These are phyloP conservation scores for Oncorhynchus kisutch DNA, from an alignment of 2,113 vertebrate species.

Conservation along the genomic window DNA sequence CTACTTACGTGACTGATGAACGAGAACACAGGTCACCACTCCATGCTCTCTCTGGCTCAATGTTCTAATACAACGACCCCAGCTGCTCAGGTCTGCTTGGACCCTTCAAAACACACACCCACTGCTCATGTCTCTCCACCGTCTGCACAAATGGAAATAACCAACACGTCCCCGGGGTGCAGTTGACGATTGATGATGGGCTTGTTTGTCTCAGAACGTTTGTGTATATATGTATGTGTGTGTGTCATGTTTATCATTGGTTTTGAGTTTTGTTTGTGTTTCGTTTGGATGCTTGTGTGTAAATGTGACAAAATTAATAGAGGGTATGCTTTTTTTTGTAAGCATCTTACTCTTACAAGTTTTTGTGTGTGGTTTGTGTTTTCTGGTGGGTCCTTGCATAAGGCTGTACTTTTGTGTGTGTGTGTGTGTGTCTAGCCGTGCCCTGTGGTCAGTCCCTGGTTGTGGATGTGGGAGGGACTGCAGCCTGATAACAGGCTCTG, in stretches of 20 bases:
- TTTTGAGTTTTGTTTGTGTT: background rate
- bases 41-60: background rate
- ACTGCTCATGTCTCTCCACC: background rate
- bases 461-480: conserved; percentile 69
- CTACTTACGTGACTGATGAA: too few species aligned
- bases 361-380: conserved; percentile 4
- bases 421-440: conserved; percentile 10
- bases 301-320: background rate
- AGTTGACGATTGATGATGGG: background rate
- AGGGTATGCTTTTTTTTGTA: background rate
- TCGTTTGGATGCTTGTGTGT: conserved; percentile 22
- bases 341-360: background rate
- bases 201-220: conserved; percentile 15
- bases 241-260: background rate
- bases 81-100: background rate
- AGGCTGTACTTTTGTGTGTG: background rate
- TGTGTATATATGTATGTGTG: background rate
- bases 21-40: background rate
- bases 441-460: conserved; percentile 67
- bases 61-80: background rate
- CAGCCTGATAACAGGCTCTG: conserved; percentile 74
- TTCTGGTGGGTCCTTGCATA: background rate
- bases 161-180: conserved; percentile 6
- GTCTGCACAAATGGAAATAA: conserved; percentile 34
- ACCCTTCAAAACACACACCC: conserved; percentile 2